These are phyloP conservation scores for Cyphomyrus discorhynchus DNA, from an alignment of 2,113 vertebrate species.

Conservation along the genomic window DNA sequence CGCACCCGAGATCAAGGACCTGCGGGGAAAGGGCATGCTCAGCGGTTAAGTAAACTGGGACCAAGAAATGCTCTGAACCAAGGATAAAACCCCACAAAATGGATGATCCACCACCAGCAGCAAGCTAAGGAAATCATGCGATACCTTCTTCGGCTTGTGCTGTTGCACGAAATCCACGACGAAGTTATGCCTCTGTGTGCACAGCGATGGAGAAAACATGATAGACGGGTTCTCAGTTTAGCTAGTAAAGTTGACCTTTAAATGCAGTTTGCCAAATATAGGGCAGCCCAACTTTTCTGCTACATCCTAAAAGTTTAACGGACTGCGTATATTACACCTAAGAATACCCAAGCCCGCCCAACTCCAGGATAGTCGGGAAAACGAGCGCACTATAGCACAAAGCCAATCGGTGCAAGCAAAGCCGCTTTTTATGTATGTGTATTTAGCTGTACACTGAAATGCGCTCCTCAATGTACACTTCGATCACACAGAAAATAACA, in stretches of 20 bases:
- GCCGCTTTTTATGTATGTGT: background rate
- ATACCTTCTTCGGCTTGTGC: slow-evolving; percentile 74
- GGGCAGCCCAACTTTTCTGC: background rate
- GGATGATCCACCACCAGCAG: background rate
- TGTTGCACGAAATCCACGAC: slow-evolving; percentile 70
- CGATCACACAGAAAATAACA: background rate
- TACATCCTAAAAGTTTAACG: background rate
- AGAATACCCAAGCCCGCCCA: background rate
- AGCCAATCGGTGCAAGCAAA: background rate
- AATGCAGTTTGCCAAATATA: background rate
- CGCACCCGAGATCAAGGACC: slow-evolving; percentile 88
- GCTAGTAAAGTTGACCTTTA: background rate
- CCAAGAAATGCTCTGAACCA: background rate
- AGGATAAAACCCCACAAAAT: background rate
- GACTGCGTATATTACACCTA: background rate
- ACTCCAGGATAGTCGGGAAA: background rate
- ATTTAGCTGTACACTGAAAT: background rate
- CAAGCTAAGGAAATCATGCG: background rate
- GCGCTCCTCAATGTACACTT: background rate
- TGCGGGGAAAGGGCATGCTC: slow-evolving; percentile 40
- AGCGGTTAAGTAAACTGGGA: background rate
- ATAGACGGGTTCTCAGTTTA: background rate
- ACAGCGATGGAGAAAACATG: slow-evolving; percentile 73
- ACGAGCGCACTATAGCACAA: background rate
- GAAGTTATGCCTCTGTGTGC: slow-evolving; percentile 74